Conservation (phyloP, 2,888 invertebrate species). For the Rotaria magnacalcarata region DNA sequence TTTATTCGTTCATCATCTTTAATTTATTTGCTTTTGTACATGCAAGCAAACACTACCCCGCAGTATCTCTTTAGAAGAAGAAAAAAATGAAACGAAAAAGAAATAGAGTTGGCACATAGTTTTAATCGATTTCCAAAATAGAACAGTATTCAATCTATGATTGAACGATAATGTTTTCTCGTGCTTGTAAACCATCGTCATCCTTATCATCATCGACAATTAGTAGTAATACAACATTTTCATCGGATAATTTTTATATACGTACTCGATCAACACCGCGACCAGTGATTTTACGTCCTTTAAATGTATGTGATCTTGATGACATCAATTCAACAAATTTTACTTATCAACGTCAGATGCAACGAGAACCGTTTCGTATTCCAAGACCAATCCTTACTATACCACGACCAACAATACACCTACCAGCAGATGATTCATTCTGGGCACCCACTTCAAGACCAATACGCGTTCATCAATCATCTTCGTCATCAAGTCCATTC, state of each 20-base stretch:
- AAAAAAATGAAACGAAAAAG: background rate
- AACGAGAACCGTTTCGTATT: background rate
- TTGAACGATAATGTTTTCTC: background rate
- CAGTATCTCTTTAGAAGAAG: background rate
- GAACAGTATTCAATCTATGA: slow-evolving; percentile 3
- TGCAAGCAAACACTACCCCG: background rate
- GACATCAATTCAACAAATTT: background rate
- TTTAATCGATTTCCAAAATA: background rate
- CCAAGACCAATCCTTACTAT: background rate
- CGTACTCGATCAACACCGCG: background rate
- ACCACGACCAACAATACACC: background rate
- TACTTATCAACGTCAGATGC: background rate
- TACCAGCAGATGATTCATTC: background rate
- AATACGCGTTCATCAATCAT: background rate
- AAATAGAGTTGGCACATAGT: background rate
- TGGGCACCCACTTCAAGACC: background rate
- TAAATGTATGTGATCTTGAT: background rate
- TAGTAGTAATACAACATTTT: slow-evolving; percentile 10
- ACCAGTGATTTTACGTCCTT: background rate
- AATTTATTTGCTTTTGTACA: background rate
- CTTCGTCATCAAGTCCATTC: background rate
- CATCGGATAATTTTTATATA: background rate
- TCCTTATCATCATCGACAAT: background rate
- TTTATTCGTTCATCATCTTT: background rate
- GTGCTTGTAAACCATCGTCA: background rate